Conservation (phyloP, 1,140 invertebrate genomes). For the Drosophila aff. region DNA sequence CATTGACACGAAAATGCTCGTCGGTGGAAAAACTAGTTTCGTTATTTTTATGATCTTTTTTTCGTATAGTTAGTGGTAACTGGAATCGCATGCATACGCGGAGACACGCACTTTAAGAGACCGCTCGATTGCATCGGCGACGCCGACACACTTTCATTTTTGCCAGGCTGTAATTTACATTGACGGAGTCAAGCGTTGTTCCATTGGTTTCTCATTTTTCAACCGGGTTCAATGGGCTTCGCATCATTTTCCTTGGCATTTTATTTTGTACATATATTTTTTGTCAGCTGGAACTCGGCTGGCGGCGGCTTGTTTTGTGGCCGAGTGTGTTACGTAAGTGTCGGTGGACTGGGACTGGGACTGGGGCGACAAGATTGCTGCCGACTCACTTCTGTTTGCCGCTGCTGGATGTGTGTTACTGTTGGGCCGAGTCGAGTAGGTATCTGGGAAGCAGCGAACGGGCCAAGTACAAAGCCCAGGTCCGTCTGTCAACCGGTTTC, state of each 20-base stretch:
- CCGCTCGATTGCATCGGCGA: constrained; percentile 29
- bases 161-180: constrained; percentile 34
- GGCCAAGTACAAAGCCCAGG: constrained; percentile 52
- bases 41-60: constrained; percentile 10
- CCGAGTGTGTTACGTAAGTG: constrained; percentile 59
- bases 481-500: constrained; percentile 66
- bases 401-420: constrained; percentile 55
- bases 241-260: constrained; percentile 37
- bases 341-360: constrained; percentile 14
- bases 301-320: constrained; percentile 8
- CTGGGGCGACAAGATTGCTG: constrained; percentile 57
- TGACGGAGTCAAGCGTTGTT: constrained; percentile 42
- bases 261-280: constrained; percentile 2
- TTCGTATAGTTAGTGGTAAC: background rate
- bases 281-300: constrained; percentile 11
- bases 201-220: constrained; percentile 30
- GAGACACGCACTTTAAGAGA: constrained; percentile 34
- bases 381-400: constrained; percentile 62
- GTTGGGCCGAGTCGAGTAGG: constrained; percentile 58
- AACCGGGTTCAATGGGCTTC: constrained; percentile 30
- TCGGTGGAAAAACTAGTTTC: constrained; percentile 18
- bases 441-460: constrained; percentile 39
- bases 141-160: constrained; percentile 51
- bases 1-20: constrained; percentile 10
- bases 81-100: constrained; percentile 33